These are phyloP conservation scores for Ectemnius cavifrons DNA, from an alignment of 2,888 invertebrate genomes.

Conservation along the genomic window DNA sequence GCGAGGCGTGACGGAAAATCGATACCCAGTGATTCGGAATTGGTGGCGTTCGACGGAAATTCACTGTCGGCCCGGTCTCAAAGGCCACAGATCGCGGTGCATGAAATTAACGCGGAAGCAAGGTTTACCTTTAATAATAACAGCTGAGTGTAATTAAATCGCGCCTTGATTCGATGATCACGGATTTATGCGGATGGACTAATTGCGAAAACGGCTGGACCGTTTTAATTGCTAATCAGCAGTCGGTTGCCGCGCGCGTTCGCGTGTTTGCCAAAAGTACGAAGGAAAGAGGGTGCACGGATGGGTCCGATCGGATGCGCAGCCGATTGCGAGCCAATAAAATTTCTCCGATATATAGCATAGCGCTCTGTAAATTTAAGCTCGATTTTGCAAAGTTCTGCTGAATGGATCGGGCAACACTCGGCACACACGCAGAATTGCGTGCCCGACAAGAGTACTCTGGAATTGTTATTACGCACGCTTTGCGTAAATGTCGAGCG, in stretches of 20 bases:
- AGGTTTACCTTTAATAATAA: slow-evolving; percentile 4
- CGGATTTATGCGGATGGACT: not conserved
- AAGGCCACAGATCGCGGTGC: not conserved
- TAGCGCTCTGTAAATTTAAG: too few relatives aligned
- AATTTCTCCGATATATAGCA: too few relatives aligned
- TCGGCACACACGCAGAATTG: too few relatives aligned
- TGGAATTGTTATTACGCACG: too few relatives aligned
- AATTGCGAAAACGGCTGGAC: not conserved
- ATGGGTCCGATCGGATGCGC: not conserved
- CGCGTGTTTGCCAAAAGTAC: not conserved
- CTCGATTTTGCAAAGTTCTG: too few relatives aligned
- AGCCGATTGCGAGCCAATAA: too few relatives aligned
- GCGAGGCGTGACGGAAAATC: too few relatives aligned
- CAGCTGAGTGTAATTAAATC: slow-evolving; percentile 23
- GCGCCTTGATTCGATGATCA: slow-evolving; percentile 8
- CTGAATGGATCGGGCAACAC: too few relatives aligned
- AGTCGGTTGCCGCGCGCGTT: not conserved
- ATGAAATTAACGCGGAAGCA: slow-evolving; percentile 10
- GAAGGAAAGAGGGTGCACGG: not conserved
- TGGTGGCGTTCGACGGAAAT: too few relatives aligned
- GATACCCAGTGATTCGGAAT: too few relatives aligned
- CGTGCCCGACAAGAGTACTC: too few relatives aligned
- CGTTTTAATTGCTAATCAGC: slow-evolving; percentile 16
- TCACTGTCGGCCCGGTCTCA: not conserved
- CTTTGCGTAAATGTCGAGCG: too few relatives aligned